Percentiles rank a stretch among this genome's conserved stretches.
These are phyloP conservation scores for Percopsis omiscomaycus DNA, from an alignment of 2,797 vertebrate genomes.

Conservation along the genomic window DNA sequence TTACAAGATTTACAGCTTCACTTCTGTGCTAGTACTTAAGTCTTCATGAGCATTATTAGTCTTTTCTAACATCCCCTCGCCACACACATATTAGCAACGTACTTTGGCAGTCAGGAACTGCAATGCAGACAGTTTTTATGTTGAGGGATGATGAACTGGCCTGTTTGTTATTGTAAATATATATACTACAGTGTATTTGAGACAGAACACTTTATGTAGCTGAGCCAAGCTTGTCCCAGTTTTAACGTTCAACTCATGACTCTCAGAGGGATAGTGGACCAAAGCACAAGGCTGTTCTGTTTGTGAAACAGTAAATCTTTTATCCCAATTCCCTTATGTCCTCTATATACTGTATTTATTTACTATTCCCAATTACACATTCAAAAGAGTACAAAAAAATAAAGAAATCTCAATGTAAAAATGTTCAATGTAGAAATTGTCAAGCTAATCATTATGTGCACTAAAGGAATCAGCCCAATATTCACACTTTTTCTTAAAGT, in stretches of 20 bases:
- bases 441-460: no score
- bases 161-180: slow-evolving; percentile 10
- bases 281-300: slow-evolving; percentile 7
- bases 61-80: slow-evolving; percentile 20
- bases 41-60: slow-evolving; percentile 21
- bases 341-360: background rate
- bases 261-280: slow-evolving; percentile 1
- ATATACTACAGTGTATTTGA: background rate
- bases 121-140: slow-evolving; percentile 19
- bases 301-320: slow-evolving; percentile 5
- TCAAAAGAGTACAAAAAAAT: background rate
- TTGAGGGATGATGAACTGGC: slow-evolving; percentile 12
- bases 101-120: slow-evolving; percentile 27
- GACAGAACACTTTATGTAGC: background rate
- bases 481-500: background rate
- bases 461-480: no score
- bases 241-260: slow-evolving; percentile 6
- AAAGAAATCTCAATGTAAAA: background rate
- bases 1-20: slow-evolving; percentile 13
- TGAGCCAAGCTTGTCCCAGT: background rate
- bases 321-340: background rate
- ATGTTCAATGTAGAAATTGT: no score
- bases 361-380: no score
- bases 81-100: slow-evolving; percentile 16
- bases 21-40: slow-evolving; percentile 5